Evolutionary conservation across 1,140 invertebrate genomes (phyloP).

Genomic region (Lucilia cuprina): DNA sequence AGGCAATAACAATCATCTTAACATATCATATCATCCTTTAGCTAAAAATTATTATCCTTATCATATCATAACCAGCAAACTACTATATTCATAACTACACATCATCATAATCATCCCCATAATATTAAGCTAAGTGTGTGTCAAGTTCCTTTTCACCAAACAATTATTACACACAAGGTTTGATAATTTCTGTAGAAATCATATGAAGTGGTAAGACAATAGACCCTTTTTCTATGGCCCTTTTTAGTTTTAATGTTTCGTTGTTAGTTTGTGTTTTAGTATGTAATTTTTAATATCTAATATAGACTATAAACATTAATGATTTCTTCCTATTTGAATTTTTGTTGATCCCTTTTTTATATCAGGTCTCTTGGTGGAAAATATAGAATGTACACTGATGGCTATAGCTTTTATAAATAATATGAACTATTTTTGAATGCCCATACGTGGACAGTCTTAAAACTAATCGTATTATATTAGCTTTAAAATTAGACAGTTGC

Average conservation of each 20-base stretch:
- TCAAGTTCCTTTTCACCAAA: neutral
- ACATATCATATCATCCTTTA: neutral
- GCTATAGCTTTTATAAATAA: neutral
- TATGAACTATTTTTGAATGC: neutral
- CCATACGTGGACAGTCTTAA: neutral
- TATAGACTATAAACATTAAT: neutral
- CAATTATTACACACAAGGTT: neutral
- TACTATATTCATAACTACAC: neutral
- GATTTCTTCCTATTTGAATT: neutral
- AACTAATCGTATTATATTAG: neutral
- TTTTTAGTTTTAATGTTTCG: neutral
- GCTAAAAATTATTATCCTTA: neutral
- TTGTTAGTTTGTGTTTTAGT: neutral
- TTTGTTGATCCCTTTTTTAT: neutral
- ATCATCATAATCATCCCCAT: too few relatives aligned
- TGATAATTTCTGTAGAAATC: neutral
- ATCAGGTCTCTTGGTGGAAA: neutral
- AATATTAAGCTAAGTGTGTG: neutral
- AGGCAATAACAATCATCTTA: neutral
- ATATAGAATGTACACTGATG: neutral
- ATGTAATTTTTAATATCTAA: neutral
- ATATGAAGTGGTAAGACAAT: neutral
- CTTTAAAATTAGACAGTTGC: too few relatives aligned
- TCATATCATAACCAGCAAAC: neutral
- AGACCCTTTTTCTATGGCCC: neutral